These are phyloP conservation scores for Cacoxenus indagator DNA, from an alignment of 2,888 invertebrate species.

Conservation along the genomic window DNA sequence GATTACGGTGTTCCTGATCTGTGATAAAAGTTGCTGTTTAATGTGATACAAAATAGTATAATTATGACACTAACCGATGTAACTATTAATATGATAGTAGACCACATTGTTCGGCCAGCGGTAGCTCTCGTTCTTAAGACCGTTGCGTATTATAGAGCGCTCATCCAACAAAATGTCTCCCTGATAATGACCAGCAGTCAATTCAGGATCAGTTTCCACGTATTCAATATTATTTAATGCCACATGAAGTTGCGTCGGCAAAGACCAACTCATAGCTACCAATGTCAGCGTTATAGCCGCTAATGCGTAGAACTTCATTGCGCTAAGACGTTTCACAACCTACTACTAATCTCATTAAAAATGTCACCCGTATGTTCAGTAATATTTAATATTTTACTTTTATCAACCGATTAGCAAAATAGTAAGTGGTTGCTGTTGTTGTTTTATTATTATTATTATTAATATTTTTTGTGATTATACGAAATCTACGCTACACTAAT, in stretches of 20 bases:
- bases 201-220: constrained; percentile 76
- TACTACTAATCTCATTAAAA: not conserved
- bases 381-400: too few relatives aligned
- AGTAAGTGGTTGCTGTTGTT: too few relatives aligned
- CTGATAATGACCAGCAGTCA: constrained; percentile 80
- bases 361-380: too few relatives aligned
- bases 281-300: not conserved
- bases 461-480: too few relatives aligned
- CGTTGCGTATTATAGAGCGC: constrained; percentile 71
- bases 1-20: constrained; percentile 73
- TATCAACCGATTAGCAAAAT: too few relatives aligned
- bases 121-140: constrained; percentile 72
- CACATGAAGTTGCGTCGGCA: constrained; percentile 28
- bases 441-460: not conserved
- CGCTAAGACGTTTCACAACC: not conserved
- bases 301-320: constrained; percentile 14
- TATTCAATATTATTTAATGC: not conserved
- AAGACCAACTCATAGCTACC: constrained; percentile 8
- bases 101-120: constrained; percentile 78
- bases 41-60: not conserved
- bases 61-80: constrained; percentile 38
- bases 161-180: constrained; percentile 80
- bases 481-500: not conserved
- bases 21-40: too few relatives aligned
- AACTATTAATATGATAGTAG: constrained; percentile 72